Conservation (phyloP, 2,888 invertebrate species). For the Temnothorax unifasciatus region DNA sequence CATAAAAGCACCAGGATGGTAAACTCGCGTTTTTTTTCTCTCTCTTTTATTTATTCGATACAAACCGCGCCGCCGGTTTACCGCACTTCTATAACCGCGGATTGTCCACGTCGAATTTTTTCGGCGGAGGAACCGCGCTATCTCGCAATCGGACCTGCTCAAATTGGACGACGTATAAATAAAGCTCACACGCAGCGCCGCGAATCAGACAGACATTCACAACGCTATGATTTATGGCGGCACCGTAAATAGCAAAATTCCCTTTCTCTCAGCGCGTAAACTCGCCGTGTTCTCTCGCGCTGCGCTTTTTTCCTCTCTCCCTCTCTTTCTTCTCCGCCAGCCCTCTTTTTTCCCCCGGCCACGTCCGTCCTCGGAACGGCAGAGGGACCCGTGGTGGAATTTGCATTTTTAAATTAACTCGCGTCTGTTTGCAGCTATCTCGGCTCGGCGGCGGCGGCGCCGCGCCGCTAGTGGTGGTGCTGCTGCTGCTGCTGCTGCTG, state of each 20-base stretch:
- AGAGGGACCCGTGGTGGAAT: slow-evolving; percentile 80
- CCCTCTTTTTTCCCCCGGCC: slow-evolving; percentile 49
- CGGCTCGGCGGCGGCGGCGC: slow-evolving; percentile 70
- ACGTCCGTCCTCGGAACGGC: slow-evolving; percentile 49
- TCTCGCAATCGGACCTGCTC: slow-evolving; percentile 38
- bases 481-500: slow-evolving; percentile 74
- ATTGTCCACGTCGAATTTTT: slow-evolving; percentile 38
- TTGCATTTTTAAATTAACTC: slow-evolving; percentile 87
- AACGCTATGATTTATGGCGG: slow-evolving; percentile 68
- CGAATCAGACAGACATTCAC: slow-evolving; percentile 68
- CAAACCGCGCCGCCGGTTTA: neutral
- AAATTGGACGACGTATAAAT: slow-evolving; percentile 55
- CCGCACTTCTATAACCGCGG: neutral
- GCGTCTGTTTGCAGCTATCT: slow-evolving; percentile 86
- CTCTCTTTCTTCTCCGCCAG: slow-evolving; percentile 36
- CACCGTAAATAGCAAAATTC: slow-evolving; percentile 68
- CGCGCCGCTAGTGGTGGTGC: slow-evolving; percentile 71
- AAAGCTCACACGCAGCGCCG: slow-evolving; percentile 56
- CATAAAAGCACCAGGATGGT: neutral
- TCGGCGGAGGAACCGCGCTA: slow-evolving; percentile 43
- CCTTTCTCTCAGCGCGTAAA: slow-evolving; percentile 58
- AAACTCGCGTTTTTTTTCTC: neutral
- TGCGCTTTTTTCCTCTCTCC: slow-evolving; percentile 59
- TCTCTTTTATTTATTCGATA: slow-evolving; percentile 15
- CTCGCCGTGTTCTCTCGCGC: slow-evolving; percentile 58